Percentiles rank a stretch among this genome's conserved stretches.
These are phyloP conservation scores for Apis mellifera DNA, from an alignment of 1,140 invertebrate genomes.

Conservation along the genomic window Amel_HAv3.1 CM009931.2:5964001-5964500, in stretches of 20 bases:
- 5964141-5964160: neutral
- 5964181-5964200: neutral
- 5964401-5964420: too few relatives aligned
- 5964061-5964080: neutral
- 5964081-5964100: constrained; percentile 4
- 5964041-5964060: neutral
- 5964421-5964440: too few relatives aligned
- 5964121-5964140: neutral
- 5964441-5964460: too few relatives aligned
- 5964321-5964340: too few relatives aligned
- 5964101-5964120: constrained; percentile 6
- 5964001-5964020: constrained; percentile 28
- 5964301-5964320: too few relatives aligned
- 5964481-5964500: too few relatives aligned
- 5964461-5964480: too few relatives aligned
- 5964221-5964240: neutral
- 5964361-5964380: too few relatives aligned
- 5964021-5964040: constrained; percentile 8
- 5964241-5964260: neutral
- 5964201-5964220: neutral
- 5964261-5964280: too few relatives aligned
- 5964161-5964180: neutral
- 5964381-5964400: too few relatives aligned
- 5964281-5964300: too few relatives aligned
- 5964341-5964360: too few relatives aligned